Evolutionary conservation across 1,140 invertebrate genomes (phyloP).

Genomic region (Drosophila repleta): DNA sequence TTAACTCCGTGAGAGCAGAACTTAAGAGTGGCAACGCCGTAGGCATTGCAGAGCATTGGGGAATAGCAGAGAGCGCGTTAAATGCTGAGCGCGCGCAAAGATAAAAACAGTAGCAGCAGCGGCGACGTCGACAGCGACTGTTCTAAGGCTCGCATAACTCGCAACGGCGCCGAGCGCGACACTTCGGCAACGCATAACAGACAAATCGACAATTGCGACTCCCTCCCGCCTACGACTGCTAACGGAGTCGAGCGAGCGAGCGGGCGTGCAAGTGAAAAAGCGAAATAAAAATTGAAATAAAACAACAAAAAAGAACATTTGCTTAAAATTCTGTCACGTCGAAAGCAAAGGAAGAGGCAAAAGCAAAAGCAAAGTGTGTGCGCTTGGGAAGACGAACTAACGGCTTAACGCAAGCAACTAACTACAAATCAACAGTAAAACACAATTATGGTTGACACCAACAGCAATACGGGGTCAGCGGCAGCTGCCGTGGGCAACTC

Average conservation of each 20-base stretch:
- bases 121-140: slow-evolving; percentile 38
- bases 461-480: slow-evolving; percentile 48
- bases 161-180: slow-evolving; percentile 35
- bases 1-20: slow-evolving; percentile 20
- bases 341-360: no score
- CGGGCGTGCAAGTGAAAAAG: slow-evolving; percentile 47
- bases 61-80: slow-evolving; percentile 13
- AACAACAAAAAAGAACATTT: slow-evolving; percentile 47
- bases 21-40: slow-evolving; percentile 27
- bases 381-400: slow-evolving; percentile 11
- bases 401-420: slow-evolving; percentile 8
- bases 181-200: slow-evolving; percentile 52
- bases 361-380: slow-evolving; percentile 23
- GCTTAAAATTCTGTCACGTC: slow-evolving; percentile 12
- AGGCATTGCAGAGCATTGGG: slow-evolving; percentile 5
- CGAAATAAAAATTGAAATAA: slow-evolving; percentile 56
- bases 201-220: slow-evolving; percentile 25
- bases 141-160: slow-evolving; percentile 41
- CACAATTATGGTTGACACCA: slow-evolving; percentile 60
- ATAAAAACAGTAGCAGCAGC: slow-evolving; percentile 42
- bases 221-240: slow-evolving; percentile 11
- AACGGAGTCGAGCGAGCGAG: slow-evolving; percentile 6
- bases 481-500: slow-evolving; percentile 38
- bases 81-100: slow-evolving; percentile 49
- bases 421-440: slow-evolving; percentile 4